A percentile compares a stretch with the other conserved stretches of the same genome.
Conservation (phyloP, 1,140 invertebrate genomes). For the Anastatus disparis region DNA sequence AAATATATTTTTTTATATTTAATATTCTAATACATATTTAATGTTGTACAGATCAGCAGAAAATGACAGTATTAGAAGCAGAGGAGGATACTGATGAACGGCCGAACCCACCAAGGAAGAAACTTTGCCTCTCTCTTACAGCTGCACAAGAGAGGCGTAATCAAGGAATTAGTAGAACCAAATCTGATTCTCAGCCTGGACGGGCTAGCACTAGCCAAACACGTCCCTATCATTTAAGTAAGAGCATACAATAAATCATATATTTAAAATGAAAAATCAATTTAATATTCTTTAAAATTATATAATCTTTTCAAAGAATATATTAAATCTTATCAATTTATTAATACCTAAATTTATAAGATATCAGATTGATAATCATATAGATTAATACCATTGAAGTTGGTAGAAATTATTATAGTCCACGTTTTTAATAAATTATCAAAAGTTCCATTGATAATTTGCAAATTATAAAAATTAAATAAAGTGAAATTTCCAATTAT, state of each 20-base stretch:
- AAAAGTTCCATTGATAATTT: too few species aligned
- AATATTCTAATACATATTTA: too few species aligned
- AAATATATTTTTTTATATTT: too few species aligned
- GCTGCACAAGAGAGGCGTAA: constrained; percentile 46
- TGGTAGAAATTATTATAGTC: background rate
- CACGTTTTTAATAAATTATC: background rate
- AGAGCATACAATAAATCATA: too few species aligned
- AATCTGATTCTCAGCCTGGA: constrained; percentile 49
- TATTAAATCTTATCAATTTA: too few species aligned
- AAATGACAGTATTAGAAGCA: constrained; percentile 69
- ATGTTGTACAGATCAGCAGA: constrained; percentile 62
- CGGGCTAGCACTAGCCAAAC: constrained; percentile 41
- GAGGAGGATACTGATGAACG: constrained; percentile 66
- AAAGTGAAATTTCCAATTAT: background rate
- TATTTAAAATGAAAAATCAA: too few species aligned
- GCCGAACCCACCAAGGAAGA: constrained; percentile 64
- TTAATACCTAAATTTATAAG: background rate
- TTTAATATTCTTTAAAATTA: too few species aligned
- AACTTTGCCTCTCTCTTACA: constrained; percentile 62
- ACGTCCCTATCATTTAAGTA: constrained; percentile 49
- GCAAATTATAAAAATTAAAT: background rate
- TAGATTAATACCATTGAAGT: background rate
- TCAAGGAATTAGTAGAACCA: constrained; percentile 51
- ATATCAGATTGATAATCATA: background rate
- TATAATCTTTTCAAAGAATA: too few species aligned